phyloP scores from a whole-genome alignment of 1,140 invertebrate genomes.

The Drosophila leontia region DNA sequence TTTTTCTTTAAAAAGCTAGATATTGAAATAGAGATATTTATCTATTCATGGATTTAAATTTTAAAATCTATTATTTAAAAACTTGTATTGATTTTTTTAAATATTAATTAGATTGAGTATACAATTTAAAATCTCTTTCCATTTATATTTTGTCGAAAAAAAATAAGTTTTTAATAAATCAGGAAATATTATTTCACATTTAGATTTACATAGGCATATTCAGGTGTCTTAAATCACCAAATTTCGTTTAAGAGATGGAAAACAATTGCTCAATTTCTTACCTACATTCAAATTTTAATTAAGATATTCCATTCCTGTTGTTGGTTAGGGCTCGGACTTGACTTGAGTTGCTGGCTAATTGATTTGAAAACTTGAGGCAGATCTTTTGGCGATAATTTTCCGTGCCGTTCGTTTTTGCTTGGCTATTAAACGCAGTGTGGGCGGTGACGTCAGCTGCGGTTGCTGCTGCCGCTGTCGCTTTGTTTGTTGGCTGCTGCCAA shows the following conservation, averaged over 20 bases:
- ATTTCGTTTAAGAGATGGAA: background rate
- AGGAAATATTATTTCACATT: too few relatives aligned
- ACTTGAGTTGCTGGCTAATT: conserved; percentile 51
- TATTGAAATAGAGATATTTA: too few relatives aligned
- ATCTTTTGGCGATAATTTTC: conserved; percentile 36
- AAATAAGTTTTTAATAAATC: background rate
- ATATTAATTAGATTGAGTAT: too few relatives aligned
- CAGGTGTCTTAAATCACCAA: background rate
- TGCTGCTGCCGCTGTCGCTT: conserved; percentile 36
- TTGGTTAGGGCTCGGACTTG: conserved; percentile 36
- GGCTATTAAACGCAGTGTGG: conserved; percentile 39
- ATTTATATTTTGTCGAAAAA: too few relatives aligned
- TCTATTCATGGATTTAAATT: too few relatives aligned
- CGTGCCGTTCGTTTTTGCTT: conserved; percentile 25
- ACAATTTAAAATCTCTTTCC: too few relatives aligned
- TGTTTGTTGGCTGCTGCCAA: conserved; percentile 70
- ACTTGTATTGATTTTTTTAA: too few relatives aligned
- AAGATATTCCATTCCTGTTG: conserved; percentile 24
- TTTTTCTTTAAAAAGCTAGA: too few relatives aligned
- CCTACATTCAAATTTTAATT: conserved; percentile 8
- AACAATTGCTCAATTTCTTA: conserved; percentile 66
- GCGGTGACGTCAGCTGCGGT: conserved; percentile 64
- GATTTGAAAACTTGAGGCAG: conserved; percentile 48
- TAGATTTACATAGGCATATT: too few relatives aligned
- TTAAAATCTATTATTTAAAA: too few relatives aligned